Percentiles rank a stretch among this genome's conserved stretches.
phyloP scores from a whole-genome alignment of 1,140 invertebrate species.

The Achatina immaculata region DNA sequence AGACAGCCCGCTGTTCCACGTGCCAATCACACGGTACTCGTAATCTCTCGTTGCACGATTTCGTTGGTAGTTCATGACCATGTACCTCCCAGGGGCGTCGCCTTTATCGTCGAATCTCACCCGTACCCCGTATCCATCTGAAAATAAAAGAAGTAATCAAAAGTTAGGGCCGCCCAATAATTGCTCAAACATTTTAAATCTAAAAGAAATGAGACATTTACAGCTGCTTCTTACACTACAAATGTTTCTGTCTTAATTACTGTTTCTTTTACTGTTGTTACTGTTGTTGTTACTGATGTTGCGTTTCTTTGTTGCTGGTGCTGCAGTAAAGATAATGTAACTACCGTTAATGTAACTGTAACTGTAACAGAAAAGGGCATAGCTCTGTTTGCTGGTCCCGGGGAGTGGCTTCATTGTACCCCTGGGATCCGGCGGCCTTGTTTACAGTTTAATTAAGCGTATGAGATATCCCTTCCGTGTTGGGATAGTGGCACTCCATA shows the following conservation, averaged over 20 bases:
- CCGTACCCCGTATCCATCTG: slow-evolving; percentile 64
- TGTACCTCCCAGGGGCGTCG: slow-evolving; percentile 73
- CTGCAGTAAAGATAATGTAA: background rate
- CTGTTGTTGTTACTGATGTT: background rate
- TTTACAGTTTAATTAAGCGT: background rate
- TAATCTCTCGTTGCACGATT: slow-evolving; percentile 57
- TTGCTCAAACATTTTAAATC: background rate
- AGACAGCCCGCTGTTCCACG: slow-evolving; percentile 58
- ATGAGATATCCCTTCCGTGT: background rate
- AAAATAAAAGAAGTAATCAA: slow-evolving; percentile 9
- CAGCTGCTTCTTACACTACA: background rate
- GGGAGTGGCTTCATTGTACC: too few species aligned
- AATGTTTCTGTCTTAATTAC: background rate
- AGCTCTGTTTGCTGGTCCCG: background rate
- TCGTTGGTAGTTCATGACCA: slow-evolving; percentile 70
- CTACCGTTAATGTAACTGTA: background rate
- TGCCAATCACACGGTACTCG: slow-evolving; percentile 64
- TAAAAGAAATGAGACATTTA: background rate
- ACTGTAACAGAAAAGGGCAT: background rate
- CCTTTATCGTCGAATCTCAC: slow-evolving; percentile 71
- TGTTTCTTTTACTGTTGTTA: background rate
- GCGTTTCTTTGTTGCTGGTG: background rate
- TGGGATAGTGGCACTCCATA: too few species aligned
- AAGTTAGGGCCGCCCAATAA: background rate
- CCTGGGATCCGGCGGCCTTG: background rate